phyloP scores from a whole-genome alignment of 2,888 invertebrate genomes.

The Litoditis marina region DNA sequence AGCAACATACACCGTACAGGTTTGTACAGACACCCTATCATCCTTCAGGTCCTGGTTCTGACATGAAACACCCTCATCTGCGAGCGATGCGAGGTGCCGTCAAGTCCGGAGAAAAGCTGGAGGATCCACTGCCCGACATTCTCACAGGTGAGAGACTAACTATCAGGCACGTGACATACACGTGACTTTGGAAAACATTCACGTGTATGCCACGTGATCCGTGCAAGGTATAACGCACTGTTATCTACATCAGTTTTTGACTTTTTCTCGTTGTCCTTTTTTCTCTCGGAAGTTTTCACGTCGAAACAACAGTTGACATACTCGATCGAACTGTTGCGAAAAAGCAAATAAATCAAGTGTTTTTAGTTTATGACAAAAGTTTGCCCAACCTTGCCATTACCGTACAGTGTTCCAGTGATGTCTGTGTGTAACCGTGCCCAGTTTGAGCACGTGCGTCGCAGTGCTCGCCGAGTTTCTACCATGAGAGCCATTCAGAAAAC shows the following conservation, averaged over 20 bases:
- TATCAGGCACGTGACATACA: neutral
- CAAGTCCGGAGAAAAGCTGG: slow-evolving; percentile 40
- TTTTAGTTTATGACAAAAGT: too few relatives aligned
- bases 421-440: slow-evolving; percentile 57
- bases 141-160: slow-evolving; percentile 23
- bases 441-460: slow-evolving; percentile 44
- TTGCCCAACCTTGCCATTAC: too few relatives aligned
- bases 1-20: too few relatives aligned
- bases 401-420: slow-evolving; percentile 54
- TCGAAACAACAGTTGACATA: too few relatives aligned
- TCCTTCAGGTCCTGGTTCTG: slow-evolving; percentile 37
- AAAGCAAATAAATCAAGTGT: too few relatives aligned
- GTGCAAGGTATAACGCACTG: too few relatives aligned
- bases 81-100: slow-evolving; percentile 39
- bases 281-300: too few relatives aligned
- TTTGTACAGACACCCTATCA: neutral
- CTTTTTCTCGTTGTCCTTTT: too few relatives aligned
- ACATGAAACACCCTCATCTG: slow-evolving; percentile 52
- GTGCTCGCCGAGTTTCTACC: slow-evolving; percentile 44
- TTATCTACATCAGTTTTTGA: too few relatives aligned
- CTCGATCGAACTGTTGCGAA: too few relatives aligned
- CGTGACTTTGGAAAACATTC: too few relatives aligned
- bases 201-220: too few relatives aligned
- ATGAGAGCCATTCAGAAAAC: slow-evolving; percentile 52
- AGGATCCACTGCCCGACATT: slow-evolving; percentile 55